These are phyloP conservation scores for Chamaetylas fuelleborni DNA, from an alignment of 2,113 vertebrate species.

Conservation along the genomic window DNA sequence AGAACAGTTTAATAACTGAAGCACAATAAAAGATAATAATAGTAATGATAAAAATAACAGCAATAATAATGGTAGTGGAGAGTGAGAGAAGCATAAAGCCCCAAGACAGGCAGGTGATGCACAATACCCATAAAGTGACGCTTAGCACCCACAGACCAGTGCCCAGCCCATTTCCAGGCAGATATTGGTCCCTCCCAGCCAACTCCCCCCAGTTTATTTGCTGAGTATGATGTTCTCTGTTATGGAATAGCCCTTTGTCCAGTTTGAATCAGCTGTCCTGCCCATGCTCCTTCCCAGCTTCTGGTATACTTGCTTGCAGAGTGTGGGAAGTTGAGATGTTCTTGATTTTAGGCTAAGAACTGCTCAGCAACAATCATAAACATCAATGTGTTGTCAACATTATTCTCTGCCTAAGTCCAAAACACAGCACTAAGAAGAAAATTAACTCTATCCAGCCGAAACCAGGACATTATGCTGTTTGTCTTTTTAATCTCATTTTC, in stretches of 20 bases:
- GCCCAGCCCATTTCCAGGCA: background rate
- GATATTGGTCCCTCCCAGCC: background rate
- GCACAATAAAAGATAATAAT: background rate
- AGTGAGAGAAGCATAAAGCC: background rate
- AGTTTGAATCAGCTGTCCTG: background rate
- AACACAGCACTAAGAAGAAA: background rate
- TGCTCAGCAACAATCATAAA: background rate
- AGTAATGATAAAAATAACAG: background rate
- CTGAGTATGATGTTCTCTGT: background rate
- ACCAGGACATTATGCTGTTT: background rate
- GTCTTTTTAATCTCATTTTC: background rate
- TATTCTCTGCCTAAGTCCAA: background rate
- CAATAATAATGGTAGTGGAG: background rate
- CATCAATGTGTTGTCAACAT: background rate
- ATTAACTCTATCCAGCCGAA: background rate
- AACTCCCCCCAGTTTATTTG: background rate
- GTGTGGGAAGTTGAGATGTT: background rate
- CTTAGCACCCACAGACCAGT: background rate
- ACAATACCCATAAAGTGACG: background rate
- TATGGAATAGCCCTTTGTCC: background rate
- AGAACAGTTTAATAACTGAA: background rate
- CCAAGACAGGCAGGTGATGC: background rate
- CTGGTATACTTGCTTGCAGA: background rate
- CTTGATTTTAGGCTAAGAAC: background rate
- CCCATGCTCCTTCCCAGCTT: accelerated